These are phyloP conservation scores for Saguinus midas DNA, from an alignment of 2,113 vertebrate species.

Conservation along the genomic window DNA sequence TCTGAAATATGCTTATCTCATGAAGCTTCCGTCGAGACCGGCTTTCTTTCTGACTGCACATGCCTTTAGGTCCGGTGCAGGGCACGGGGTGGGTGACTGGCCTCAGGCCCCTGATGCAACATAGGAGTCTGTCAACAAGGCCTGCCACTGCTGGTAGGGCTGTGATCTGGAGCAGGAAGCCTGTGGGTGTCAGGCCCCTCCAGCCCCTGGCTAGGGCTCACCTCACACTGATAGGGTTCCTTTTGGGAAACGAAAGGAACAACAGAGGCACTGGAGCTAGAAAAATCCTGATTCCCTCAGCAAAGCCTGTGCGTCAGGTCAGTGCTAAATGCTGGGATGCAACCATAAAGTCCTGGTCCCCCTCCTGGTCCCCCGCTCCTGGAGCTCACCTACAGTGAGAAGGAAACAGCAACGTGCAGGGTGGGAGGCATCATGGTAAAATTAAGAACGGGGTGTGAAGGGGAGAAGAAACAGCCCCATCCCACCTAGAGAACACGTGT, in stretches of 20 bases:
- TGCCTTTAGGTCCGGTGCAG: background rate
- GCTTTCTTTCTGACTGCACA: background rate
- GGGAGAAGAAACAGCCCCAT: background rate
- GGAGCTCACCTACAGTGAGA: background rate
- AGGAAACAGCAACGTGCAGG: background rate
- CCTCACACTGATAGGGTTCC: background rate
- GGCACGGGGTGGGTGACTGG: background rate
- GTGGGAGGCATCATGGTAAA: background rate
- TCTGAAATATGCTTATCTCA: background rate
- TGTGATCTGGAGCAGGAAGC: background rate
- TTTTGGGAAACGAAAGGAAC: background rate
- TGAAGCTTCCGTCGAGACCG: background rate
- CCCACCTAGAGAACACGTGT: background rate
- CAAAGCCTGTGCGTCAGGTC: background rate
- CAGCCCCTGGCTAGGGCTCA: background rate
- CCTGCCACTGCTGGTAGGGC: background rate
- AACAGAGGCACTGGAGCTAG: background rate
- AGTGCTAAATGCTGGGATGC: background rate
- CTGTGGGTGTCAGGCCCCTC: background rate
- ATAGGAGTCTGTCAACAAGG: background rate
- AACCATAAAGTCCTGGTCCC: background rate
- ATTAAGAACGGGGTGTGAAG: background rate
- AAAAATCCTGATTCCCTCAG: background rate
- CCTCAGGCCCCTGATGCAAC: background rate
- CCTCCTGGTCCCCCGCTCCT: rapidly evolving